A percentile compares a stretch with the other conserved stretches of the same genome.
These are phyloP conservation scores for Nyctereutes procyonoides DNA, from an alignment of 2,113 vertebrate genomes.

Conservation along the genomic window DNA sequence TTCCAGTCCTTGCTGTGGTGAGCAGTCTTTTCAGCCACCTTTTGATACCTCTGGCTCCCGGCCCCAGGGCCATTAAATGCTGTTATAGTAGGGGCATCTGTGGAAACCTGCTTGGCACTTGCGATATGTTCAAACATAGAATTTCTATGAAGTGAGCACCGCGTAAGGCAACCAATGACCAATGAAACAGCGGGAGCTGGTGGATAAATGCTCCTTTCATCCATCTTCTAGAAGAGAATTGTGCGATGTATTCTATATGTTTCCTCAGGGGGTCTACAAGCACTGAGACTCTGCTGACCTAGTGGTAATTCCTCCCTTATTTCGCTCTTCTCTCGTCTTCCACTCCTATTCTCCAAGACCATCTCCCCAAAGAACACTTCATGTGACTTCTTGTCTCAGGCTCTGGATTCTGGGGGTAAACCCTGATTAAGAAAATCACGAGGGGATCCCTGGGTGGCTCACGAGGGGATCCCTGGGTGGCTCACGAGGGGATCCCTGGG, in stretches of 20 bases:
- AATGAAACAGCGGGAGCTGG: not conserved
- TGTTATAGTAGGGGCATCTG: not conserved
- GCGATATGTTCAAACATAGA: not conserved
- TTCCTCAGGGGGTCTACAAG: not conserved
- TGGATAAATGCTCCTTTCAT: not conserved
- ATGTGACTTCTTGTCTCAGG: not conserved
- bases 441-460: no score
- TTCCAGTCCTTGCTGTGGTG: not conserved
- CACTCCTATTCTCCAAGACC: not conserved
- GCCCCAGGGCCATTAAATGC: not conserved
- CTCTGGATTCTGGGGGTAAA: not conserved
- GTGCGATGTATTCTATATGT: not conserved
- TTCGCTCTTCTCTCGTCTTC: not conserved
- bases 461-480: no score
- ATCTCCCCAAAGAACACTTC: not conserved
- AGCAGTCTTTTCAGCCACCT: not conserved
- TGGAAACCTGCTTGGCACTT: not conserved
- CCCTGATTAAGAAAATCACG: not conserved
- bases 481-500: no score
- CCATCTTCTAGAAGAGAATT: not conserved
- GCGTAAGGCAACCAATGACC: not conserved
- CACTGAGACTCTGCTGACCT: not conserved
- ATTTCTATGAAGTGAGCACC: not conserved
- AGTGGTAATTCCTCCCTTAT: not conserved
- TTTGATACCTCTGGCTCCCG: not conserved